Percentiles rank a stretch among this genome's conserved stretches.
phyloP scores from a whole-genome alignment of 2,888 invertebrate species.

The Leptinotarsa peninsularis region DNA sequence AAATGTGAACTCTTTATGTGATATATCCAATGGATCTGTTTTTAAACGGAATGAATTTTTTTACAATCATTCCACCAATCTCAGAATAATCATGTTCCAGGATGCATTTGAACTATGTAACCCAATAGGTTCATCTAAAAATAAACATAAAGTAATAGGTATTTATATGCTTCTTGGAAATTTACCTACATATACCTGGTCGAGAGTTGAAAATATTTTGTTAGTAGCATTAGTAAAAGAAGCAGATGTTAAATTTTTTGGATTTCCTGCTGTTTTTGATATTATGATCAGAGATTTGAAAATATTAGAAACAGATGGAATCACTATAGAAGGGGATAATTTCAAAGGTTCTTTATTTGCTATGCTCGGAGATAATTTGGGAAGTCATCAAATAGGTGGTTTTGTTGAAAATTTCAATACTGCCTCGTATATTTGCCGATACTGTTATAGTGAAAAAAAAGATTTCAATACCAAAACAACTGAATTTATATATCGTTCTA shows the following conservation, averaged over 20 bases:
- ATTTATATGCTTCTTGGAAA: not conserved
- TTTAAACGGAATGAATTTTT: not conserved
- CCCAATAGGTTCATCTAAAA: not conserved
- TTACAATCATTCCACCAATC: not conserved
- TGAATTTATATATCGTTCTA: too few species aligned
- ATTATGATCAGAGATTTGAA: not conserved
- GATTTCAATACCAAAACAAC: too few species aligned
- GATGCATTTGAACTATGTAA: not conserved
- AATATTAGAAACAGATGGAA: not conserved
- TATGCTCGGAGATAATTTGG: not conserved
- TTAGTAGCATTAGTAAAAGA: not conserved
- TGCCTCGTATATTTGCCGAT: not conserved
- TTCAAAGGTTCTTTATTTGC: not conserved
- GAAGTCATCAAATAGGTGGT: not conserved
- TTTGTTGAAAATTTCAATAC: not conserved
- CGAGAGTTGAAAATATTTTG: not conserved
- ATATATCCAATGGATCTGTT: not conserved
- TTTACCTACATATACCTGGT: not conserved
- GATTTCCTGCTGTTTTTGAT: not conserved
- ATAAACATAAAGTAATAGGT: not conserved
- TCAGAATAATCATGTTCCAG: not conserved
- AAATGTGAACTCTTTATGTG: not conserved
- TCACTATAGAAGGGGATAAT: not conserved
- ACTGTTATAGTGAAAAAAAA: not conserved
- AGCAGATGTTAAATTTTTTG: not conserved